Percentiles rank a stretch among this genome's conserved stretches.
Evolutionary conservation across 1,140 invertebrate genomes (phyloP).

Genomic region (Pachypeltis micranthus): DNA sequence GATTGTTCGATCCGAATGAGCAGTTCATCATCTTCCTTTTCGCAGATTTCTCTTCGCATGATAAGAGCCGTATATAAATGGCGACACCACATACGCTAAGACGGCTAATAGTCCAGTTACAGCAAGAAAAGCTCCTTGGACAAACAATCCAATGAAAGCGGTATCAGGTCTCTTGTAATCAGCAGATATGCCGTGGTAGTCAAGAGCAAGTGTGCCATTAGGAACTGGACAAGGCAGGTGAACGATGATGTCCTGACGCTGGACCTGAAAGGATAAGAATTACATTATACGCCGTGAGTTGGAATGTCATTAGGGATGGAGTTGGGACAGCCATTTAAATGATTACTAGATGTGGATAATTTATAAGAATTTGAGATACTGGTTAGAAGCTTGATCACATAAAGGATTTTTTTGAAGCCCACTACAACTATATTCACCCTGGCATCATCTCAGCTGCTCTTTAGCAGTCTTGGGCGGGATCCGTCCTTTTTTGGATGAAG

Average conservation of each 20-base stretch:
- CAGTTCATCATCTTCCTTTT: neutral
- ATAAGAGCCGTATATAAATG: neutral
- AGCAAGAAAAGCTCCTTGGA: neutral
- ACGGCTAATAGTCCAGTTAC: neutral
- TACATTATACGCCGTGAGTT: no score
- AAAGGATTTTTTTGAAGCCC: no score
- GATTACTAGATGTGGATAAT: no score
- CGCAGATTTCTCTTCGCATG: neutral
- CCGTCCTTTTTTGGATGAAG: no score
- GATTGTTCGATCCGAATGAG: no score
- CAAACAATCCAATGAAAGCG: neutral
- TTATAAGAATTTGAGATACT: no score
- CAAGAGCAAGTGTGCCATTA: constrained; percentile 58
- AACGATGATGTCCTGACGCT: constrained; percentile 69
- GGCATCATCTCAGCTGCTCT: no score
- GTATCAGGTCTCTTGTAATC: constrained; percentile 16
- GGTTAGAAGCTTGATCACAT: no score
- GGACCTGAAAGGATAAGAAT: constrained; percentile 41
- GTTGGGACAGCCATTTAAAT: no score
- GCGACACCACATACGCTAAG: neutral
- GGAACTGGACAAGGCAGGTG: constrained; percentile 61
- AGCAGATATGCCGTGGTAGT: constrained; percentile 25
- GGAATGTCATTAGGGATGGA: no score
- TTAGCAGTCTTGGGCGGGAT: no score
- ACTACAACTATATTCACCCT: no score